Evolutionary conservation across 2,113 vertebrate species (phyloP).

Genomic region (Scomber japonicus): DNA sequence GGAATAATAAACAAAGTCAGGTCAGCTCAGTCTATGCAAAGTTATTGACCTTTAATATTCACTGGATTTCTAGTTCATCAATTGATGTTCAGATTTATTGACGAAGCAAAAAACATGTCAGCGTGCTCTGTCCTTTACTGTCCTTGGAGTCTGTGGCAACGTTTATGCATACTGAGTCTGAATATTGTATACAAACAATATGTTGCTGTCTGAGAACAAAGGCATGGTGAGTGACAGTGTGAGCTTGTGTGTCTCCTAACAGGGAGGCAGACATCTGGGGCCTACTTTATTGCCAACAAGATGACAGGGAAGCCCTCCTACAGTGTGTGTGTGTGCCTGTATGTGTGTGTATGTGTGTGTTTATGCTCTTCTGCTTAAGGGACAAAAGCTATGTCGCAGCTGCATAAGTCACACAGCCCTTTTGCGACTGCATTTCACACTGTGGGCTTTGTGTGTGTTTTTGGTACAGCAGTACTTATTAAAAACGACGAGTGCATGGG

Average conservation of each 20-base stretch:
- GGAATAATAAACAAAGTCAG: neutral
- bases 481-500: constrained; percentile 24
- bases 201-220: constrained; percentile 57
- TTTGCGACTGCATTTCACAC: constrained; percentile 11
- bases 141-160: neutral
- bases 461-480: neutral
- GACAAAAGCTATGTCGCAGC: constrained; percentile 57
- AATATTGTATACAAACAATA: constrained; percentile 24
- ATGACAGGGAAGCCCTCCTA: constrained; percentile 62
- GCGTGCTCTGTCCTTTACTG: neutral
- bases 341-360: neutral
- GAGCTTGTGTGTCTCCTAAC: constrained; percentile 50
- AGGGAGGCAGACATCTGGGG: constrained; percentile 67
- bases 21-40: neutral
- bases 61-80: neutral
- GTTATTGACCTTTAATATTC: neutral
- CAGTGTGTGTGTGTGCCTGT: constrained; percentile 15
- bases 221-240: constrained; percentile 41
- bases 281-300: constrained; percentile 49
- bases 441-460: constrained; percentile 40
- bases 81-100: neutral
- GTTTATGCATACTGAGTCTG: constrained; percentile 8
- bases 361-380: constrained; percentile 35
- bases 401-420: constrained; percentile 32
- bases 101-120: neutral